phyloP scores from a whole-genome alignment of 2,888 invertebrate genomes.

The Agrochola lota region DNA sequence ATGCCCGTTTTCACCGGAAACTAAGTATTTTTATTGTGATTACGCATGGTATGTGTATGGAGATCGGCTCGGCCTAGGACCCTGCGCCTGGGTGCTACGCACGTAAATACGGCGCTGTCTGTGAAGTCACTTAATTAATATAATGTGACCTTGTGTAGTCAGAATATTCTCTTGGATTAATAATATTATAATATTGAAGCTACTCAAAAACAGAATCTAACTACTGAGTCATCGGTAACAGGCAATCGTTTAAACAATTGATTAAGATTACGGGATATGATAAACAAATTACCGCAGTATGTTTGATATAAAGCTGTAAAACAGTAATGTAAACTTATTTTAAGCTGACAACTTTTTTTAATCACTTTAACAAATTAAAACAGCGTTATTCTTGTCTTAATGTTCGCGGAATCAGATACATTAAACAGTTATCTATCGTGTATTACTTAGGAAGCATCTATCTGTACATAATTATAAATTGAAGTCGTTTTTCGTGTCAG shows the following conservation, averaged over 20 bases:
- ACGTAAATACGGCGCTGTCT: too few relatives aligned
- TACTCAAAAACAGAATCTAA: background rate
- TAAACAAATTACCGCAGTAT: constrained; percentile 19
- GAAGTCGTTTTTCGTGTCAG: background rate
- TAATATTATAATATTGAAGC: background rate
- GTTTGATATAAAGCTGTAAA: constrained; percentile 28
- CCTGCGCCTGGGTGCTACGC: too few relatives aligned
- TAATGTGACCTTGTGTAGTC: too few relatives aligned
- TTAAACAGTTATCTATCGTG: constrained; percentile 13
- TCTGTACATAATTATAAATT: background rate
- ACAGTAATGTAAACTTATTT: constrained; percentile 25
- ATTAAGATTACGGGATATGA: constrained; percentile 9
- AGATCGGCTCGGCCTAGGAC: too few relatives aligned
- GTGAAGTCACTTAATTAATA: too few relatives aligned
- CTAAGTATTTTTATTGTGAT: too few relatives aligned
- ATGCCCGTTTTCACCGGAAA: too few relatives aligned
- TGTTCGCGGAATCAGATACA: constrained; percentile 22
- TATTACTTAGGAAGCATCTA: background rate
- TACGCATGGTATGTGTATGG: too few relatives aligned
- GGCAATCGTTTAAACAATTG: constrained; percentile 19
- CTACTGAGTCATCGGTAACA: constrained; percentile 12
- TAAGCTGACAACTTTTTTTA: constrained; percentile 38
- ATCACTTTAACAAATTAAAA: constrained; percentile 23
- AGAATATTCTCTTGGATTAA: too few relatives aligned
- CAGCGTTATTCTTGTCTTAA: constrained; percentile 10